Percentiles rank a stretch among this genome's conserved stretches.
Conservation (phyloP, 1,140 invertebrate genomes). For the Orussus abietinus region DNA sequence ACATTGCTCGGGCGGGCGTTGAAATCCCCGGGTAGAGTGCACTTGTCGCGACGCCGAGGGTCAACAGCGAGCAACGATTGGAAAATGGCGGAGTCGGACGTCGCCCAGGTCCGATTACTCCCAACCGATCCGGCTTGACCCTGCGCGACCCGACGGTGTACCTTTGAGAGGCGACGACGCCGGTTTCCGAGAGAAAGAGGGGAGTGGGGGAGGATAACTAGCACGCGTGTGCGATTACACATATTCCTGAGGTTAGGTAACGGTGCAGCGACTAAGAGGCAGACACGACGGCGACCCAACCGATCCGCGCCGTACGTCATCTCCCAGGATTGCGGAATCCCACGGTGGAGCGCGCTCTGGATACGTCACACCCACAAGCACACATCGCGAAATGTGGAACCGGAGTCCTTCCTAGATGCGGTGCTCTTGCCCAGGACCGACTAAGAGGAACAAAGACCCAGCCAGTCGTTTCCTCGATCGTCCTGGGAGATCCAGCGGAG, state of each 20-base stretch:
- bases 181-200: too few relatives aligned
- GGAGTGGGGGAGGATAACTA: too few relatives aligned
- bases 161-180: background rate
- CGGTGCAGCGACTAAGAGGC: background rate
- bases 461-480: background rate
- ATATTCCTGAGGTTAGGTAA: background rate
- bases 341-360: background rate
- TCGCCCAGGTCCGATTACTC: background rate
- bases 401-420: too few relatives aligned
- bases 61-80: background rate
- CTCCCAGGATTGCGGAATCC: background rate
- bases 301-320: background rate
- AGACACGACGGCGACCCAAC: slow-evolving; percentile 1
- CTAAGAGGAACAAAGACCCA: too few relatives aligned
- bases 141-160: background rate
- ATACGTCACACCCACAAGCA: background rate
- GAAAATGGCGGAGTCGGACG: background rate
- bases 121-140: background rate
- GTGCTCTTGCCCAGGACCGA: too few relatives aligned
- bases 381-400: background rate
- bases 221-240: too few relatives aligned
- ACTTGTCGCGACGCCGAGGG: too few relatives aligned
- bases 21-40: too few relatives aligned
- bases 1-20: too few relatives aligned
- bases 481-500: background rate